Base-by-base conservation (phyloP, 2,888 invertebrate genomes). In the Lycia hirtaria region DNA sequence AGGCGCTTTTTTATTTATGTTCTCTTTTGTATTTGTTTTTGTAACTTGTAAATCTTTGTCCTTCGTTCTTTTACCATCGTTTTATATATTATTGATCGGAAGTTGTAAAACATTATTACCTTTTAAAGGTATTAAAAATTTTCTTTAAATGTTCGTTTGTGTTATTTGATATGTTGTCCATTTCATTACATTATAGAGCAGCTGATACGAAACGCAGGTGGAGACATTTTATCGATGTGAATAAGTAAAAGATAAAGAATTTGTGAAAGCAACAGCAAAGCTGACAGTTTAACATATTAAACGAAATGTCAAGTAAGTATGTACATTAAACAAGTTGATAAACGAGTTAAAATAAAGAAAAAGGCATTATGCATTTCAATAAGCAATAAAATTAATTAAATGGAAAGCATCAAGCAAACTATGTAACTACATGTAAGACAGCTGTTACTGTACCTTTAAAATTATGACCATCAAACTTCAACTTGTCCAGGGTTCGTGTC, bases 391-490 rank as follows among this genome's bases (percentile, higher is more conserved):
- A 12, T 37, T n/a, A 26, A 47, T 48, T 26, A 19, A n/a, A 41
- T 6, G 24, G 10, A 26, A 15, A 22, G 10, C 22, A 33, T 35
- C n/a, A 9, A 38, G 26, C 14, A 28, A 5, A 33, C 35, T 56
- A 53, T n/a, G n/a, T n/a, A n/a, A n/a, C n/a, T n/a, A n/a, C n/a
- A 60, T 3, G 7, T 9, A 20, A n/a, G 45, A 38, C 19, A 10
- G 7, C 7, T 40, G 19, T 41, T 50, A 62, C 60, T 43, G 48
- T 80, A 80, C 80, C 80, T 80, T 73, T 68, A 40, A 62, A 62
- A 44, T 59, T 70, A 69, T 72, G 72, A 76, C 71, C 79, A 78
- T 73, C 61, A 58, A 65, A 63, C 64, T 60, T 63, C 55, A 65
- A 67, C 69, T 70, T 62, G 67, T 68, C 67, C 63, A 65, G 65